Percentiles rank a stretch among this genome's conserved stretches.
Conservation (phyloP, 2,888 invertebrate genomes). For the Thysanoteuthis rhombus region DNA sequence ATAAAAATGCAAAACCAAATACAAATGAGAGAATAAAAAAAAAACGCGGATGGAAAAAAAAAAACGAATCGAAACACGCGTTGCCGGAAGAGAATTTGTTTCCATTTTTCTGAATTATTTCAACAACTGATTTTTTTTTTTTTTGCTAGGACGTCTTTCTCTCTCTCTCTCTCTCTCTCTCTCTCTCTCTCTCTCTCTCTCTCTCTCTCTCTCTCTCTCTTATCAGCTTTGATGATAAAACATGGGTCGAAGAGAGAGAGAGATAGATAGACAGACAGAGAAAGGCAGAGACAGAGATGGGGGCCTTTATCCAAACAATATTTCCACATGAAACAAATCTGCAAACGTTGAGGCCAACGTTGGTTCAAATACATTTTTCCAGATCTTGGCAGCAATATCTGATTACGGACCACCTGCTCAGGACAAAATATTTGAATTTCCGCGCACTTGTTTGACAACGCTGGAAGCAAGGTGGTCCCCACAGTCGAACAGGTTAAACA, state of each 20-base stretch:
- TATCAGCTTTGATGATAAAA: not conserved
- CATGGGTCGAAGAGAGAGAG: no score
- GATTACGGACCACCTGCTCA: not conserved
- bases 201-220: not conserved
- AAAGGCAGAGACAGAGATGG: no score
- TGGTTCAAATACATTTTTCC: not conserved
- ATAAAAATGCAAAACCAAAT: not conserved
- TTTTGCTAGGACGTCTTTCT: not conserved
- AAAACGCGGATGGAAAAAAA: not conserved
- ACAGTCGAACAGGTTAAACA: not conserved
- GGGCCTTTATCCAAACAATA: not conserved
- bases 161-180: not conserved
- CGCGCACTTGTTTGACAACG: constrained; percentile 12
- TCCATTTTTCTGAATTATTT: not conserved
- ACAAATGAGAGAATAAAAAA: not conserved
- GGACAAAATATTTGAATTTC: not conserved
- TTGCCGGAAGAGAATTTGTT: not conserved
- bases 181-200: not conserved
- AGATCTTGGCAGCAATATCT: constrained; percentile 12
- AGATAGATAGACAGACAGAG: no score
- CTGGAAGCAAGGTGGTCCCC: constrained; percentile 12
- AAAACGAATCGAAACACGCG: not conserved
- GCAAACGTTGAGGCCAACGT: not conserved
- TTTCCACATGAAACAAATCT: not conserved
- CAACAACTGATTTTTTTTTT: not conserved